Evolutionary conservation across 2,113 vertebrate genomes (phyloP).

Genomic region (Saguinus imperator): DNA sequence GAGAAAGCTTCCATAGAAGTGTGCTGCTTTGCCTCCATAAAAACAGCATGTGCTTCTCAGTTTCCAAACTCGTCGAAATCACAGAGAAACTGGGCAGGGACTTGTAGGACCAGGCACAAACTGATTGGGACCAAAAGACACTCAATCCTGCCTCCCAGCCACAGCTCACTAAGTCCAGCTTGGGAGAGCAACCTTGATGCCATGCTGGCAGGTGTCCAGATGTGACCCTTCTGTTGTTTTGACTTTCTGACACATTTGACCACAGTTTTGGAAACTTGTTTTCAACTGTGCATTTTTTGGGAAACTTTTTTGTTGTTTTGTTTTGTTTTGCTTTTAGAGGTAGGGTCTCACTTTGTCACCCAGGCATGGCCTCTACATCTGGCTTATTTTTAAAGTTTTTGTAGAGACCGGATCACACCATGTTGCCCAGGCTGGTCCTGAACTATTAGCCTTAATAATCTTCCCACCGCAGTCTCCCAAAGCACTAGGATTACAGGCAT

Average conservation of each 20-base stretch:
- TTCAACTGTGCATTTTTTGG: background rate
- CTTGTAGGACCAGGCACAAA: background rate
- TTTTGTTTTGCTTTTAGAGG: no score
- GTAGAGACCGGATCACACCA: background rate
- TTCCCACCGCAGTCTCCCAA: background rate
- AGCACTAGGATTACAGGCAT: background rate
- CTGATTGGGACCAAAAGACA: background rate
- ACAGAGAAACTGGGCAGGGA: background rate
- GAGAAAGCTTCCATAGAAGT: background rate
- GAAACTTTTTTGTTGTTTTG: no score
- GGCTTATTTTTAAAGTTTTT: background rate
- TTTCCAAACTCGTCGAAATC: background rate
- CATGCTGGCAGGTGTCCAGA: background rate
- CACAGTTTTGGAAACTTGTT: background rate
- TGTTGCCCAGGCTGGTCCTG: background rate
- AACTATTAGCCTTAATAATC: background rate
- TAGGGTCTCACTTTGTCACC: no score
- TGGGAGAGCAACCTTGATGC: background rate
- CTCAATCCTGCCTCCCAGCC: background rate
- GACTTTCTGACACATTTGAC: background rate
- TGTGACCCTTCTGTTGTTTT: fast-evolving
- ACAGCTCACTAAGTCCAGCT: background rate
- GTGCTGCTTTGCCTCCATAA: fast-evolving
- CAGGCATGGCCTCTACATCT: background rate
- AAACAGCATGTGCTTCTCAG: background rate